Conservation (phyloP, 2,113 vertebrate genomes). For the Chlamydotis undulata region DNA sequence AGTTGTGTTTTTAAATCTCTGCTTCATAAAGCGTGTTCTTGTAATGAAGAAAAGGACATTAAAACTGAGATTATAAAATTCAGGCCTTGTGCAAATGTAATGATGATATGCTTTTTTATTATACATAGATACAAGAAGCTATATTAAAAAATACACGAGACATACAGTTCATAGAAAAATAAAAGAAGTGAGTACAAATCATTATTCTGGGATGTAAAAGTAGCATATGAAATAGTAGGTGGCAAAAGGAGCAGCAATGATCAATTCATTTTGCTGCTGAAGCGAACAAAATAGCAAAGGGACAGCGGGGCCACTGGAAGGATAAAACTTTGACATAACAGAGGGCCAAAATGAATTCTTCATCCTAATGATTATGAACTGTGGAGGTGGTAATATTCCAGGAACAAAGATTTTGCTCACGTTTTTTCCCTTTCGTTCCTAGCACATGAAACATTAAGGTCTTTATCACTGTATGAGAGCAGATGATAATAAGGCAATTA, state of each 20-base stretch:
- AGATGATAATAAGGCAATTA: slow-evolving; percentile 64
- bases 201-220: slow-evolving; percentile 41
- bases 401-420: slow-evolving; percentile 46
- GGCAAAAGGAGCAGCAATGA: slow-evolving; percentile 34
- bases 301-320: slow-evolving; percentile 18
- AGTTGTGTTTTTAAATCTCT: not conserved
- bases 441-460: slow-evolving; percentile 32
- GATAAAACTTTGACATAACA: slow-evolving; percentile 40
- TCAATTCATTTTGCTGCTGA: slow-evolving; percentile 40
- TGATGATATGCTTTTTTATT: not conserved
- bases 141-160: not conserved
- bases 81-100: not conserved
- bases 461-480: slow-evolving; percentile 41
- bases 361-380: slow-evolving; percentile 53
- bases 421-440: not conserved
- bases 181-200: slow-evolving; percentile 17
- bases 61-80: slow-evolving; percentile 7
- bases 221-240: slow-evolving; percentile 3
- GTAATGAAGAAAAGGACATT: not conserved
- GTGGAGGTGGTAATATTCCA: slow-evolving; percentile 51
- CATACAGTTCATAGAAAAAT: not conserved
- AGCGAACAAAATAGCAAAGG: slow-evolving; percentile 28
- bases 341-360: slow-evolving; percentile 43
- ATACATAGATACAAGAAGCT: not conserved
- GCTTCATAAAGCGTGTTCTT: not conserved